phyloP scores from a whole-genome alignment of 2,888 invertebrate genomes.

The Leptogaster cylindrica region DNA sequence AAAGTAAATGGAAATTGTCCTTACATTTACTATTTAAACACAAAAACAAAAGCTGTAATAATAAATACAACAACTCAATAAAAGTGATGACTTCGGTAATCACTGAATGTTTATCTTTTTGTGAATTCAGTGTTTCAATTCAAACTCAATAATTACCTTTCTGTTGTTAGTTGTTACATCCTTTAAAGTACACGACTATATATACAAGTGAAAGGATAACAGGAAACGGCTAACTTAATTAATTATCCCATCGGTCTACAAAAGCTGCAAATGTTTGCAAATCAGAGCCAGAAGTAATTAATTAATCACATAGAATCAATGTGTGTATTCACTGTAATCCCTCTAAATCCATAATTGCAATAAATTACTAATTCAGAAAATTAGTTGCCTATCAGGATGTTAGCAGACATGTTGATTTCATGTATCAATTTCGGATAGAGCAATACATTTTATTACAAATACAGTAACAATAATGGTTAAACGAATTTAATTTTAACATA shows the following conservation, averaged over 20 bases:
- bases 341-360: background rate
- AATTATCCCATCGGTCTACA: background rate
- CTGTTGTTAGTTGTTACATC: too few relatives aligned
- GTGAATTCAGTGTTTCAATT: too few relatives aligned
- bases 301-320: background rate
- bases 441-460: background rate
- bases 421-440: background rate
- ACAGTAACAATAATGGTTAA: background rate
- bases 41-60: too few relatives aligned
- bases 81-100: too few relatives aligned
- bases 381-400: background rate
- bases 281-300: conserved; percentile 5
- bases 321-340: background rate
- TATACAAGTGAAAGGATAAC: too few relatives aligned
- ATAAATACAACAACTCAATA: too few relatives aligned
- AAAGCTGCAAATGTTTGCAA: conserved; percentile 13
- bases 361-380: conserved; percentile 13
- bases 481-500: conserved; percentile 16
- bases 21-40: too few relatives aligned
- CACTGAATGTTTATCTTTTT: too few relatives aligned
- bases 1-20: too few relatives aligned
- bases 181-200: too few relatives aligned
- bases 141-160: too few relatives aligned
- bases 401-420: background rate
- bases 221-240: conserved; percentile 4